Evolutionary conservation across 2,888 invertebrate species (phyloP).

Genomic region (Scaptomyza flava): DNA sequence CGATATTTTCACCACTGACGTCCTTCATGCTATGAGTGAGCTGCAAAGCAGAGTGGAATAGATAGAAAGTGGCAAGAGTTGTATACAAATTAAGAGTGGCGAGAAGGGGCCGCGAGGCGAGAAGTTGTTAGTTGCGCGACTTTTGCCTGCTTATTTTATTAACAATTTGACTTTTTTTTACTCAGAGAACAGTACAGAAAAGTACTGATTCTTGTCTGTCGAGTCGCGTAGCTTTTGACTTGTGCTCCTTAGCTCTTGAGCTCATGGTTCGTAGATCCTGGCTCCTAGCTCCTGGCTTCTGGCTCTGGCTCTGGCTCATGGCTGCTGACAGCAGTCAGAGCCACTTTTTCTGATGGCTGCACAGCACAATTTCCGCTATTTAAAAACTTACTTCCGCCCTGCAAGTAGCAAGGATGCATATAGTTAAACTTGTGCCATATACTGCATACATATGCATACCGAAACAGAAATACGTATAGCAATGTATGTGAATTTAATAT

Average conservation of each 20-base stretch:
- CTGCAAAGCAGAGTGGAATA: background rate
- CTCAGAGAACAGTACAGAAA: background rate
- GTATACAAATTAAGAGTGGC: background rate
- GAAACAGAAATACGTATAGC: background rate
- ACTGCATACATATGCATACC: conserved; percentile 13
- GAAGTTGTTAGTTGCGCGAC: conserved; percentile 1
- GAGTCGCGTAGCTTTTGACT: conserved; percentile 21
- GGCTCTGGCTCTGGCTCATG: conserved; percentile 17
- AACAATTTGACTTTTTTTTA: conserved; percentile 61
- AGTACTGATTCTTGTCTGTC: conserved; percentile 17
- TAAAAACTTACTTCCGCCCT: conserved; percentile 73
- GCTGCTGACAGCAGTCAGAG: conserved; percentile 53
- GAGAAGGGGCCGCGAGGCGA: background rate
- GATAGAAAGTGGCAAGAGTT: conserved; percentile 4
- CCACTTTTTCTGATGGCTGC: conserved; percentile 75
- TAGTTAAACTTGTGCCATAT: conserved; percentile 59
- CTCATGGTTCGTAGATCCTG: conserved; percentile 11
- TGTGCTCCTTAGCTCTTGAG: conserved; percentile 10
- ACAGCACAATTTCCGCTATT: conserved; percentile 78
- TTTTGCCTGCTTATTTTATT: conserved; percentile 57
- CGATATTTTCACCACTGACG: conserved; percentile 35
- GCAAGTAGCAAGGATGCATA: conserved; percentile 33
- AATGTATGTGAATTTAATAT: background rate
- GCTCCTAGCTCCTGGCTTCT: conserved; percentile 17
- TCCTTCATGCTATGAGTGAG: conserved; percentile 30